Base-by-base conservation (phyloP, 2,113 vertebrate genomes). In the Suncus etruscus region DNA sequence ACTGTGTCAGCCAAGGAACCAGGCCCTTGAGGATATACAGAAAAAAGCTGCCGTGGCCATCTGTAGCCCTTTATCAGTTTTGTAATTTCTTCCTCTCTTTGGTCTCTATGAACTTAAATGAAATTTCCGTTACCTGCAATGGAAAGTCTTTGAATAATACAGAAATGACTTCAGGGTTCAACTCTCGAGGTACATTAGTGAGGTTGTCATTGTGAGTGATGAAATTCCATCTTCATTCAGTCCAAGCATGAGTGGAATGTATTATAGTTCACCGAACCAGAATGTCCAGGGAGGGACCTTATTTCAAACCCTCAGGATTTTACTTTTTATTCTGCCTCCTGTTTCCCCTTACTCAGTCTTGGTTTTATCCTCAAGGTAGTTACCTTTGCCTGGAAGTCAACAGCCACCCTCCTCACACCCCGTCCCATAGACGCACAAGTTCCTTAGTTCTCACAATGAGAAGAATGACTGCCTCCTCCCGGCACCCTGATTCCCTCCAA, bases 121-220 rank as follows among this genome's bases (percentile, higher is more conserved):
- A 20, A 48, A 27, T 82, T 88, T 87, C 31, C 69, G 65, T 82
- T 88, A 39, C 80, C 86, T 91, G 88, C 39, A 51, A 51, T 29
- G 25, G 39, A 83, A 87, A 81, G 48, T 61, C 20, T 27, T 50
- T 32, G 32, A 48, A 76, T 76, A 81, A 85, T 15, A 58, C 32
- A 86, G 81, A 86, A 58, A 83, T 0, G 15, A 69, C 86, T 61
- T 86, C 48, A 61, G 66, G 18, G 24, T 63, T 68, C 32, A n/a
- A 31, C 50, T 31, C 50, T 31, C 61, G 69, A 89, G 75, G 3
- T 18, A 2, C 25, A 5, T 82, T 48, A 29, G 47, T 18, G 69
- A 81, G 47, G 72, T 39, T 20, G 32, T 6, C 0, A 22, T 63
- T 45, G 8, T 32, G n/a, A 58, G 25, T 6, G 14, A 58, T 32